Evolutionary conservation across 2,113 vertebrate species (phyloP), one percentile per base, ranked within the genome.

Genomic region (Amazona guildingii): DNA sequence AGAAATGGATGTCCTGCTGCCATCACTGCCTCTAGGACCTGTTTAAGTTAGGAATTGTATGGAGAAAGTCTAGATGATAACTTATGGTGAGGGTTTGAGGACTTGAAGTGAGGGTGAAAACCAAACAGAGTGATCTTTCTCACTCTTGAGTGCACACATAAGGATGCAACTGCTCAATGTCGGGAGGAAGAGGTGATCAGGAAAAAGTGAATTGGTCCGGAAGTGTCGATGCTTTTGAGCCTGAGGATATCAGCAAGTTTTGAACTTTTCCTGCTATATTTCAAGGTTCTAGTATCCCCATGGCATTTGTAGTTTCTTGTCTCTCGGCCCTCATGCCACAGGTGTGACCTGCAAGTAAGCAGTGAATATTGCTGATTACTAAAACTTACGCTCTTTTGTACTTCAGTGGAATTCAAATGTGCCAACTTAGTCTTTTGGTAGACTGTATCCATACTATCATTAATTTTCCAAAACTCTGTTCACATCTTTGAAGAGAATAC

Each of bases 221-320:
- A 86, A 59, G 5, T 4, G 9, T 37, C 54, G 18, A 21, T 23
- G 33, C 1, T 43, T 64, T 86, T 81, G 46, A 43, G 10, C 29
- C 18, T 73, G 29, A 49, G 15, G 18, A 37, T 2, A 25, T 35
- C 21, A 74, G 9, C 9, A 88, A 17, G 7, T 23, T 25, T 81
- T 43, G 39, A 64, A 48, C 8, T 27, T 43, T 35, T 66, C 18
- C 43, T 61, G 9, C 5, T 52, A 0, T 54, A 18, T 57, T 14
- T 77, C 37, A 39, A 1, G 6, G 0, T 59, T 72, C 11, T 0
- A 43, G 8, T 9, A 19, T 52, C 27, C 16, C 27, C 17, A 2
- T 29, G 11, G 18, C 39, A 7, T 70, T 37, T 46, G 19, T 10
- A 15, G 7, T 29, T 17, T 49, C 37, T 76, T 49, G 88, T 86